These are phyloP conservation scores for Cephalopterus ornatus DNA, from an alignment of 2,113 vertebrate species.

Conservation along the genomic window DNA sequence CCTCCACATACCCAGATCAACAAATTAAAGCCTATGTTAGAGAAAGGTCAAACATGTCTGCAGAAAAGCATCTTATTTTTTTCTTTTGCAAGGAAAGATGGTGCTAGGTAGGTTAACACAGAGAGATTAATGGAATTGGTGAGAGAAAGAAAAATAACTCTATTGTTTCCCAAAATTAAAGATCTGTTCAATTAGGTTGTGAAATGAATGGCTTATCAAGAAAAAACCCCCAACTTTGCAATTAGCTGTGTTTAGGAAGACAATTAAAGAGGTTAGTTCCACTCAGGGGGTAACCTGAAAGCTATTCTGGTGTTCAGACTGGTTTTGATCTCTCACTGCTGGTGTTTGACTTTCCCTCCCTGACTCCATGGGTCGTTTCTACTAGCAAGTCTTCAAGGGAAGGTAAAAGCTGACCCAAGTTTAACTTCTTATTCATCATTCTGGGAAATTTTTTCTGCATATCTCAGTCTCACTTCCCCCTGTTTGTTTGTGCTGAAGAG, in stretches of 20 bases:
- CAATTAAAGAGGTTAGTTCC: neutral
- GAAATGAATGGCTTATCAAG: neutral
- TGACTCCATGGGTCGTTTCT: neutral
- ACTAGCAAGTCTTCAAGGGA: neutral
- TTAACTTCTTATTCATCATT: neutral
- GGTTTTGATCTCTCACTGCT: neutral
- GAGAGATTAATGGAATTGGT: neutral
- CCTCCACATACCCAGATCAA: neutral
- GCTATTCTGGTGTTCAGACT: neutral
- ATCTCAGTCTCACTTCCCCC: neutral
- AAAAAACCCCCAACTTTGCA: neutral
- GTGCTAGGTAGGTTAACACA: neutral
- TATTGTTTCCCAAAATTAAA: neutral
- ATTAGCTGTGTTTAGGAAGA: neutral
- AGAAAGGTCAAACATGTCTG: neutral
- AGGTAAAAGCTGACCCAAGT: neutral
- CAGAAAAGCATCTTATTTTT: neutral
- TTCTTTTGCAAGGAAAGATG: neutral
- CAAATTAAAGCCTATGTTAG: neutral
- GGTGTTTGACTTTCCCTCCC: neutral
- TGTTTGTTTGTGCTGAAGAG: neutral
- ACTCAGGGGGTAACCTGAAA: neutral
- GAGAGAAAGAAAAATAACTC: neutral
- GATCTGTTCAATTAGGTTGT: neutral
- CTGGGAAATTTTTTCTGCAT: neutral